Conservation (phyloP, 2,888 invertebrate genomes). For the Tetranychus piercei region DNA sequence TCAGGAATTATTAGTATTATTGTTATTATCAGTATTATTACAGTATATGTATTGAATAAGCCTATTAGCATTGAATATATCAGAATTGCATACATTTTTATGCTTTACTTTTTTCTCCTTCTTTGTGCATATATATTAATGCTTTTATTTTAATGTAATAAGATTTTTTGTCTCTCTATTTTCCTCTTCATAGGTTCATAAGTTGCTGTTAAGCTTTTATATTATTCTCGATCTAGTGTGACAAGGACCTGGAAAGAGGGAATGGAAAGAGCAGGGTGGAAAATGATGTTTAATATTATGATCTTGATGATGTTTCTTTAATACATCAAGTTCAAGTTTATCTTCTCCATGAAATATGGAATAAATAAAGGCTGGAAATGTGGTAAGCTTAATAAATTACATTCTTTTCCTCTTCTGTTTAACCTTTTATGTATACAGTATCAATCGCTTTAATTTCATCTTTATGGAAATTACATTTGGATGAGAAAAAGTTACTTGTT, state of each 20-base stretch:
- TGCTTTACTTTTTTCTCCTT: not conserved
- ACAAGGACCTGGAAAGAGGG: not conserved
- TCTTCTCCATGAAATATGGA: not conserved
- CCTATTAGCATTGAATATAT: slow-evolving; percentile 1
- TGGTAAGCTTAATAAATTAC: not conserved
- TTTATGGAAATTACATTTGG: too few relatives aligned
- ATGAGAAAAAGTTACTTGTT: too few relatives aligned
- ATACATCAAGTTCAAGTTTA: not conserved
- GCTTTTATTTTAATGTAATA: not conserved
- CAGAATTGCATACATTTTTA: not conserved
- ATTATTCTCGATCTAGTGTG: not conserved
- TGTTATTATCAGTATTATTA: not conserved
- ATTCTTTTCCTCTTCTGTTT: not conserved
- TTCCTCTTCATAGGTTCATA: not conserved
- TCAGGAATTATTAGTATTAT: not conserved
- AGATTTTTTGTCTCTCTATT: not conserved
- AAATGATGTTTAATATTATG: not conserved
- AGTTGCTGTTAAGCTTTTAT: too few relatives aligned
- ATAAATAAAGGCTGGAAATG: not conserved
- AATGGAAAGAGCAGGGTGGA: not conserved
- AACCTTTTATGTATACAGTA: not conserved
- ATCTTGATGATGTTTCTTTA: not conserved
- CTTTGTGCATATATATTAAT: not conserved
- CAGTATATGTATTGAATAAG: not conserved
- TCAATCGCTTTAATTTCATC: too few relatives aligned